Base-by-base conservation (phyloP, 2,113 vertebrate genomes). In the Nerophis ophidion region DNA sequence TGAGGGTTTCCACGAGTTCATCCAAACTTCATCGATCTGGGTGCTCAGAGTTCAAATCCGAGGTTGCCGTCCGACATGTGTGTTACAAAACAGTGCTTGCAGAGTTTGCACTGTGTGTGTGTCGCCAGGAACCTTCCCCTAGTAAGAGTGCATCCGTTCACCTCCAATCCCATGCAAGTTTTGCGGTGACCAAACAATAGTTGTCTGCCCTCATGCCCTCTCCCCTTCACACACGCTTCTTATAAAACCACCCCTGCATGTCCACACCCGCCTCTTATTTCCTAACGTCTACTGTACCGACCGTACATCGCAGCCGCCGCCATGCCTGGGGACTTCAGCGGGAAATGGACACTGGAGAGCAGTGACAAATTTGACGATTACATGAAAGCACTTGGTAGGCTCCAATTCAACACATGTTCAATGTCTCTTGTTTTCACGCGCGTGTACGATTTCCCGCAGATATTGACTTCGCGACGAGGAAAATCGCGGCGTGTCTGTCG, bases 381-480 rank as follows among this genome's bases (percentile, higher is more conserved):
- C 84, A 91, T 99, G 89, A 92, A 96, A 81, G 91, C 87, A 13
- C 82, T 99, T 72, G 90, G 95, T 98, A 93, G 95, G 90, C 56
- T 65, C 3, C 33, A 17, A 46, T 49, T 58, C 63, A 11, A 48
- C 33, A 38, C 14, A 19, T 45, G 66, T 11, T 61, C 1, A 17
- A 14, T 38, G 9, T 53, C 35, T 65, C 7, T 12, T 12, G 17
- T 8, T 5, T 36, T 38, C 5, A 8, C 6, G 59, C 8, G 12
- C 49, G 8, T 36, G 26, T 14, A 7, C 0, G 66, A n/a, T 15
- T 65, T 17, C 7, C 55, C 7, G n/a, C 13, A 98, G 95, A 86
- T 70, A 93, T 97, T 66, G 93, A 96, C 84, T 94, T 97, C 87
- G 91, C 94, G 1, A 96, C 93, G 62, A 91, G 95, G 48, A 97